phyloP scores from a whole-genome alignment of 2,888 invertebrate species.

The Meandrusa payeni region DNA sequence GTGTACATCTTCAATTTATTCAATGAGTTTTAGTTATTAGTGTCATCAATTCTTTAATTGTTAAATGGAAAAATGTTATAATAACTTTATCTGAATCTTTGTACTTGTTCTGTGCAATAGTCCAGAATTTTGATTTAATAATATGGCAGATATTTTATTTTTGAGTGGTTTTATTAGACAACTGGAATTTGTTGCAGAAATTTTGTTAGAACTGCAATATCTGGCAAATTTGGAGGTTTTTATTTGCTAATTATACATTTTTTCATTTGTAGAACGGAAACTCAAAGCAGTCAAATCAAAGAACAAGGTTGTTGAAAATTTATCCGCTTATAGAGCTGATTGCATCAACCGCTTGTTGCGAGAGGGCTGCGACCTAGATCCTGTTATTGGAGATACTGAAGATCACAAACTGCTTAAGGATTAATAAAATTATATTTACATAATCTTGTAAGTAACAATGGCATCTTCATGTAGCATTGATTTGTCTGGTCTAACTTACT shows the following conservation, averaged over 20 bases:
- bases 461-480: slow-evolving; percentile 70
- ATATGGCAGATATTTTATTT: too few species aligned
- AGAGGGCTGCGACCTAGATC: slow-evolving; percentile 74
- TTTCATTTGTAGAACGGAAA: slow-evolving; percentile 67
- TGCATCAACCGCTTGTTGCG: slow-evolving; percentile 81
- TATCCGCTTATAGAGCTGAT: slow-evolving; percentile 80
- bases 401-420: slow-evolving; percentile 66
- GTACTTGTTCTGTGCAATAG: too few species aligned
- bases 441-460: slow-evolving; percentile 69
- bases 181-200: too few species aligned
- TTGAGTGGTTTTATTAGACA: too few species aligned
- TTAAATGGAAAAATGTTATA: too few species aligned
- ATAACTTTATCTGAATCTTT: too few species aligned
- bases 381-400: slow-evolving; percentile 72
- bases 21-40: too few species aligned
- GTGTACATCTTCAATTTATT: slow-evolving; percentile 2
- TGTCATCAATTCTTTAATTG: not conserved
- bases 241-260: too few species aligned
- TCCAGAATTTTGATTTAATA: too few species aligned
- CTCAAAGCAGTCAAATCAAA: slow-evolving; percentile 61
- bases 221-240: too few species aligned
- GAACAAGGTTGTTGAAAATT: slow-evolving; percentile 80
- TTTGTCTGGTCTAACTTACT: slow-evolving; percentile 80
- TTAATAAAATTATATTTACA: slow-evolving; percentile 34
- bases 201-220: too few species aligned